These are phyloP conservation scores for Mimachlamys varia DNA, from an alignment of 2,888 invertebrate genomes.

Conservation along the genomic window DNA sequence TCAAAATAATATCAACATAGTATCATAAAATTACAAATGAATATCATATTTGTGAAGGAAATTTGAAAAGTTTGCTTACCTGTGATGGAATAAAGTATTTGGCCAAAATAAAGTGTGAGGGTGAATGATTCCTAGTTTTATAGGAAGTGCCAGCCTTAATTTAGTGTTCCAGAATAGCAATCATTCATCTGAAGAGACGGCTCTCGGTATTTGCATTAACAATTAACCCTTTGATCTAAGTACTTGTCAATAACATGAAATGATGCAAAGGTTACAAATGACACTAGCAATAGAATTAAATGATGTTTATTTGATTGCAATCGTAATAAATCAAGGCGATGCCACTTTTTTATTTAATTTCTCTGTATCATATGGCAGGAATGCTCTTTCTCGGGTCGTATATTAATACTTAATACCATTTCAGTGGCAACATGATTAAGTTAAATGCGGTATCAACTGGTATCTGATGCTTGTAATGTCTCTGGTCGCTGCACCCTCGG, in stretches of 20 bases:
- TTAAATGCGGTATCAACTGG: neutral
- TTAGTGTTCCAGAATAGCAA: neutral
- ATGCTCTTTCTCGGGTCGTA: neutral
- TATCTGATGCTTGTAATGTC: neutral
- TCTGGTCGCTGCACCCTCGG: neutral
- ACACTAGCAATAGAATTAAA: neutral
- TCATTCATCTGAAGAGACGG: neutral
- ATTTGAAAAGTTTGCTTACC: neutral
- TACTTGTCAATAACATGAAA: neutral
- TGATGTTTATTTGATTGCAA: constrained; percentile 8
- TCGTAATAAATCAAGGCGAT: neutral
- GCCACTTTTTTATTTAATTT: neutral
- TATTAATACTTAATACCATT: neutral
- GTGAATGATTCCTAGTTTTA: neutral
- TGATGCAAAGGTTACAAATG: neutral
- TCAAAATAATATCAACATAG: no score
- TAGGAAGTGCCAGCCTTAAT: neutral
- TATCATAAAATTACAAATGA: neutral
- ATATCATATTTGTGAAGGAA: neutral
- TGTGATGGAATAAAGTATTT: neutral
- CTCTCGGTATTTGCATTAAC: neutral
- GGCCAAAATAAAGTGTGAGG: neutral
- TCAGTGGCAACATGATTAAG: neutral
- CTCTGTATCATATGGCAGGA: neutral
- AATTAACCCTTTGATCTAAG: constrained; percentile 19